Conservation (phyloP, 2,888 invertebrate species). For the Petrophora chlorosata region DNA sequence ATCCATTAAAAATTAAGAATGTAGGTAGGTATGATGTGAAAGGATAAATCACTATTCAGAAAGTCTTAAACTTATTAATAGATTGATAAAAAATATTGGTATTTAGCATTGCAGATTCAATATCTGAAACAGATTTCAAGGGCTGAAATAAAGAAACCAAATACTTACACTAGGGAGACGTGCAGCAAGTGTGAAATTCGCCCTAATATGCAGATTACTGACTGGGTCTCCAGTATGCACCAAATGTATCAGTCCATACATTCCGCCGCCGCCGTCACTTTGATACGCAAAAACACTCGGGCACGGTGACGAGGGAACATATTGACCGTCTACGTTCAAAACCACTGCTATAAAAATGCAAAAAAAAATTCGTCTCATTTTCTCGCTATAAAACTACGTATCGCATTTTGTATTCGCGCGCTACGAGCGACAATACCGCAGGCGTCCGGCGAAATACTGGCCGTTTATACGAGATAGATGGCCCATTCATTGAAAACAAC, state of each 20-base stretch:
- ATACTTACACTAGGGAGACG: conserved; percentile 55
- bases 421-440: conserved; percentile 46
- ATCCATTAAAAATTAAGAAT: too few species aligned
- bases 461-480: conserved; percentile 33
- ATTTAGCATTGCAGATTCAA: too few species aligned
- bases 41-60: too few species aligned
- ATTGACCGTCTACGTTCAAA: conserved; percentile 48
- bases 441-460: conserved; percentile 46
- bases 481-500: conserved; percentile 30
- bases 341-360: conserved; percentile 33
- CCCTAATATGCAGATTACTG: conserved; percentile 45
- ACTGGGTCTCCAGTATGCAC: conserved; percentile 49
- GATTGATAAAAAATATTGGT: too few species aligned
- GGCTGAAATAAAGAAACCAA: too few species aligned
- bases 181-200: conserved; percentile 61
- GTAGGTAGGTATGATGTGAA: too few species aligned
- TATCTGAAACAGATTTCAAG: not conserved
- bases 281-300: conserved; percentile 62
- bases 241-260: conserved; percentile 57
- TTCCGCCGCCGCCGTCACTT: conserved; percentile 46
- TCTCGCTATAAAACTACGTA: conserved; percentile 28
- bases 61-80: too few species aligned
- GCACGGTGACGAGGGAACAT: conserved; percentile 54
- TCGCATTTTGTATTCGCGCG: conserved; percentile 33
- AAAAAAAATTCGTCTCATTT: conserved; percentile 39